A percentile compares a stretch with the other conserved stretches of the same genome.
These are phyloP conservation scores for Anolis apletophallus DNA, from an alignment of 2,797 vertebrate genomes.

Conservation along the genomic window DNA sequence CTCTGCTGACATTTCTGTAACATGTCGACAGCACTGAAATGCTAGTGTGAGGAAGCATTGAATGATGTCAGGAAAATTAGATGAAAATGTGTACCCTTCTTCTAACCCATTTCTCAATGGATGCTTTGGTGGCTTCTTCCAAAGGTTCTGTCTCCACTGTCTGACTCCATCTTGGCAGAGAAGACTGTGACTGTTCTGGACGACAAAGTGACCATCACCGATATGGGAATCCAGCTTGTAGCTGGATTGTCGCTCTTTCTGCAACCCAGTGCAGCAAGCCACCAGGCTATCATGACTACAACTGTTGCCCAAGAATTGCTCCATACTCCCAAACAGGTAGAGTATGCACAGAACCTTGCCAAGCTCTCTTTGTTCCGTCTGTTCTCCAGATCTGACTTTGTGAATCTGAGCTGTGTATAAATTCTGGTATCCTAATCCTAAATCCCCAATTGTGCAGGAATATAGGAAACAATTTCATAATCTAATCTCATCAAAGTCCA, in stretches of 20 bases:
- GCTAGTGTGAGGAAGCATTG: too few relatives aligned
- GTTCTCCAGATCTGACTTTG: background rate
- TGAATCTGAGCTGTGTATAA: too few relatives aligned
- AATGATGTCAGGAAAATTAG: too few relatives aligned
- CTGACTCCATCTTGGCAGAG: slow-evolving; percentile 96
- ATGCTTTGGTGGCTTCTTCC: slow-evolving; percentile 33
- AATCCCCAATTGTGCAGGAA: background rate
- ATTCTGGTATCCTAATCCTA: too few relatives aligned
- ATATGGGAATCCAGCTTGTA: slow-evolving; percentile 92
- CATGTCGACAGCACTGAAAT: background rate
- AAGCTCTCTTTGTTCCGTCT: background rate
- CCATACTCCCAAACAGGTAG: slow-evolving; percentile 90
- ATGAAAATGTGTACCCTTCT: background rate
- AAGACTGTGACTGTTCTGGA: slow-evolving; percentile 92
- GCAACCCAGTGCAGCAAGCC: slow-evolving; percentile 86
- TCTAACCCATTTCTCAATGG: slow-evolving; percentile 25
- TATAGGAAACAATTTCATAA: background rate
- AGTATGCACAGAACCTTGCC: background rate
- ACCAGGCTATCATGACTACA: slow-evolving; percentile 87
- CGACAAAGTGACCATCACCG: slow-evolving; percentile 93
- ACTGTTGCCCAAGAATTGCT: slow-evolving; percentile 89
- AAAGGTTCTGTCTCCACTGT: slow-evolving; percentile 94
- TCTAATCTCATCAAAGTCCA: background rate
- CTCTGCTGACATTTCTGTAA: background rate
- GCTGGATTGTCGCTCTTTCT: slow-evolving; percentile 89